These are phyloP conservation scores for Streblospio benedicti DNA, from an alignment of 1,140 invertebrate genomes.

Conservation along the genomic window DNA sequence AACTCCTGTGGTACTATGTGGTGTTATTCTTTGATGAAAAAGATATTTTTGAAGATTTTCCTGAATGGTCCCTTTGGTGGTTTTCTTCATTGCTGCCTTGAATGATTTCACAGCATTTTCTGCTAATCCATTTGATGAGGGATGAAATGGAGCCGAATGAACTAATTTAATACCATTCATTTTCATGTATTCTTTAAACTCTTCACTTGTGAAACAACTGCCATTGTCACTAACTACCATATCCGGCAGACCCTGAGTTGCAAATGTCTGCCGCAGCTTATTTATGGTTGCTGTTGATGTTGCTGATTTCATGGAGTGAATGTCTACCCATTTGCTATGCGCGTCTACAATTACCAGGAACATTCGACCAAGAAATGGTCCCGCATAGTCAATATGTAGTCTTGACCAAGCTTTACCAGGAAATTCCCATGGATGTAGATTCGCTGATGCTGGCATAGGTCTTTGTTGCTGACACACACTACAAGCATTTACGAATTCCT, in stretches of 20 bases:
- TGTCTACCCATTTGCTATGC: conserved; percentile 7
- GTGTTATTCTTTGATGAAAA: too few relatives aligned
- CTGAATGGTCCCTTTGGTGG: too few relatives aligned
- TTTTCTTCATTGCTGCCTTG: too few relatives aligned
- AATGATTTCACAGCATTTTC: too few relatives aligned
- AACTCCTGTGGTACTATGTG: not conserved
- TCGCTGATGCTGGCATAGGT: conserved; percentile 22
- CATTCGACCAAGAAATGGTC: conserved; percentile 38
- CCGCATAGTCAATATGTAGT: conserved; percentile 29
- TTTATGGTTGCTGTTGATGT: not conserved
- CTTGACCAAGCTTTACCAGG: conserved; percentile 9
- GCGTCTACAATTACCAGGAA: conserved; percentile 24
- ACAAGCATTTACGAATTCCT: not conserved
- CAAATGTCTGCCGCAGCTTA: conserved; percentile 26
- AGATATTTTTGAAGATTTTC: too few relatives aligned
- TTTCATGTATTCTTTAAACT: conserved; percentile 41
- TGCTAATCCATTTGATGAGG: not conserved
- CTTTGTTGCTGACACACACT: conserved; percentile 24
- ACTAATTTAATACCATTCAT: not conserved
- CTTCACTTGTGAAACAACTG: conserved; percentile 40
- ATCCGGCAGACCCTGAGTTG: conserved; percentile 40
- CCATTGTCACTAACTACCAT: conserved; percentile 46
- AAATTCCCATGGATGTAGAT: conserved; percentile 35
- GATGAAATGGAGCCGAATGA: not conserved
- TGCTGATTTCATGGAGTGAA: conserved; percentile 1